These are phyloP conservation scores for Euura saliciscinereae DNA, from an alignment of 1,140 invertebrate genomes.

Conservation along the genomic window DNA sequence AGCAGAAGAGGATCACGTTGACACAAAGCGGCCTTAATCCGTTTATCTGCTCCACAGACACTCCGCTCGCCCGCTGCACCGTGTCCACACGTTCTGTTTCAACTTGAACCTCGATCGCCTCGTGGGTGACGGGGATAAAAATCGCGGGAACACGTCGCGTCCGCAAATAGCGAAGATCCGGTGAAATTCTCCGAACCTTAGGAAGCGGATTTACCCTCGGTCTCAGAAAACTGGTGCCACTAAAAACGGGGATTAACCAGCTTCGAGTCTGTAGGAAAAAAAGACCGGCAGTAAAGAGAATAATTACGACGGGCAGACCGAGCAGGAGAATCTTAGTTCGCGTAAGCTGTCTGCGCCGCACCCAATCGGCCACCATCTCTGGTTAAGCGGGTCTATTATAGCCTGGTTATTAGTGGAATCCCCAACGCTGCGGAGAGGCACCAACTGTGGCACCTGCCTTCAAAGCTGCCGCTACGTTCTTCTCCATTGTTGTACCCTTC, in stretches of 20 bases:
- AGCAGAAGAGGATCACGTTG: conserved; percentile 45
- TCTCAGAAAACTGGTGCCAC: too few relatives aligned
- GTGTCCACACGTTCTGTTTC: conserved; percentile 6
- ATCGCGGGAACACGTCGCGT: too few relatives aligned
- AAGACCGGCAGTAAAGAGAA: not conserved
- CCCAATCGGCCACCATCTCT: not conserved
- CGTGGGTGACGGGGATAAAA: too few relatives aligned
- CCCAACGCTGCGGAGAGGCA: not conserved
- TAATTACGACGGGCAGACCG: not conserved
- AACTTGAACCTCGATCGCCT: not conserved
- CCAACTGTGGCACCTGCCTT: conserved; percentile 2
- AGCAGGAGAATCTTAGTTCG: not conserved
- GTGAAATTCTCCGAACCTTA: too few relatives aligned
- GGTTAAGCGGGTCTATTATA: conserved; percentile 7
- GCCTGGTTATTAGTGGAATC: not conserved
- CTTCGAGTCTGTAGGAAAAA: too few relatives aligned
- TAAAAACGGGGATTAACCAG: too few relatives aligned
- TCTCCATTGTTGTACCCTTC: not conserved
- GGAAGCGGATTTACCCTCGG: too few relatives aligned
- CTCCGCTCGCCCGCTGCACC: not conserved
- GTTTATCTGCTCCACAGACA: conserved; percentile 32
- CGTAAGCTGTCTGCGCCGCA: not conserved
- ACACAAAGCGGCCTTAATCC: conserved; percentile 55
- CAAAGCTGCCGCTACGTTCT: not conserved
- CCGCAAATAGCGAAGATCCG: too few relatives aligned